These are phyloP conservation scores for Rostratula benghalensis DNA, from an alignment of 2,113 vertebrate species.

Conservation along the genomic window DNA sequence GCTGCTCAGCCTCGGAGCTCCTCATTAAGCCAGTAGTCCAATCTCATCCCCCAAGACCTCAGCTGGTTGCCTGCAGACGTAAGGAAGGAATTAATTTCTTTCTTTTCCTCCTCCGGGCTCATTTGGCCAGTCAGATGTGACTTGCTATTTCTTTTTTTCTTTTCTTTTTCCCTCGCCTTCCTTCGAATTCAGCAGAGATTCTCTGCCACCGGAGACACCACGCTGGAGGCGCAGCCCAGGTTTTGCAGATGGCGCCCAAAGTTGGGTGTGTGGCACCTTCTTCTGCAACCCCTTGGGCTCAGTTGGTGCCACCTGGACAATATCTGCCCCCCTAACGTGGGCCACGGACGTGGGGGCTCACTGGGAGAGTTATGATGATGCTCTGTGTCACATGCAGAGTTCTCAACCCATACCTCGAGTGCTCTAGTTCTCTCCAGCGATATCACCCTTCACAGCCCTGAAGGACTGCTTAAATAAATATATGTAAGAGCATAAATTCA, in stretches of 20 bases:
- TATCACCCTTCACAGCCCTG: background rate
- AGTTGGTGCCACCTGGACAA: background rate
- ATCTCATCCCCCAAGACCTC: background rate
- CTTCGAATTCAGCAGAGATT: background rate
- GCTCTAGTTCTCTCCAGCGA: background rate
- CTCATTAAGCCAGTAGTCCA: background rate
- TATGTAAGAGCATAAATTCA: background rate
- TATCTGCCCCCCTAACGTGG: background rate
- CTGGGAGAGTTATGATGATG: background rate
- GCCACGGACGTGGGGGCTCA: rapidly evolving
- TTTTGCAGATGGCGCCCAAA: background rate
- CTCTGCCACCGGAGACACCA: background rate
- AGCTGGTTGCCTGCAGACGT: background rate
- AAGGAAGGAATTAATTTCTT: constrained; percentile 15
- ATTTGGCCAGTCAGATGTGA: background rate
- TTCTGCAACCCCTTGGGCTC: background rate
- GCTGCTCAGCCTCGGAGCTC: background rate
- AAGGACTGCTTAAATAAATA: constrained; percentile 11
- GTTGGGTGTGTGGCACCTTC: background rate
- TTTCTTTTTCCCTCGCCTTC: background rate
- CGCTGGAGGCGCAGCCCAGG: background rate
- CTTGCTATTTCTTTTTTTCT: background rate
- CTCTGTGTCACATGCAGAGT: rapidly evolving
- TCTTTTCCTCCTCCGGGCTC: background rate
- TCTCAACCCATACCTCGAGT: background rate